Percentiles rank a stretch among this genome's conserved stretches.
Evolutionary conservation across 2,797 vertebrate species (phyloP).

Genomic region (Sebastes trivittatus): DNA sequence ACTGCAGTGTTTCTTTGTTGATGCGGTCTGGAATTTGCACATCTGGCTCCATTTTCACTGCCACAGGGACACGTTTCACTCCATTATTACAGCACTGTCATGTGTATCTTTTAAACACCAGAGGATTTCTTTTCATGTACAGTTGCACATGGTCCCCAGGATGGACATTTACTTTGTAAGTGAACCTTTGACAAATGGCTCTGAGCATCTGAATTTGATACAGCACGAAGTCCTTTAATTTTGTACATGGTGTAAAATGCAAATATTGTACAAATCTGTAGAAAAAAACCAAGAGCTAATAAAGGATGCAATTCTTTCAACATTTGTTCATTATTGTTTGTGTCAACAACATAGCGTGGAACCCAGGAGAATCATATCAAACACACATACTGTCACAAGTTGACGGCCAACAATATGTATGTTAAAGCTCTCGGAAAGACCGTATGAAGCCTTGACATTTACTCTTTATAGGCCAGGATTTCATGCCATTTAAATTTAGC

Average conservation of each 20-base stretch:
- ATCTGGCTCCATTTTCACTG: conserved; percentile 7
- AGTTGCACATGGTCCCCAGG: neutral
- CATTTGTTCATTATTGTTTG: neutral
- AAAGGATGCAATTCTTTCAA: conserved; percentile 57
- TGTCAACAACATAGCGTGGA: neutral
- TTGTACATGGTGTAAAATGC: conserved; percentile 72
- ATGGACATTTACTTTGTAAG: conserved; percentile 33
- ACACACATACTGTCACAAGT: neutral
- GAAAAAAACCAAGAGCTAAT: conserved; percentile 33
- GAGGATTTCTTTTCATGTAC: conserved; percentile 11
- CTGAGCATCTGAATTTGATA: conserved; percentile 59
- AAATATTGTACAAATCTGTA: conserved; percentile 60
- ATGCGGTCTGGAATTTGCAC: conserved; percentile 27
- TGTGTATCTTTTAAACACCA: neutral
- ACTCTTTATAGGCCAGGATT: neutral
- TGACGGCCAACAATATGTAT: neutral
- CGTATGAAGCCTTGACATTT: conserved; percentile 11
- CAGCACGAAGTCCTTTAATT: conserved; percentile 50
- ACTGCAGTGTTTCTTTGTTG: neutral
- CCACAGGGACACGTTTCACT: conserved; percentile 2
- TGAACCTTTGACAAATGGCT: conserved; percentile 20
- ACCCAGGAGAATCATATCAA: neutral
- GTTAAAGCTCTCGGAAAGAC: neutral
- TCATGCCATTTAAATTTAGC: neutral
- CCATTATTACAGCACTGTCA: neutral